Conservation (phyloP, 2,797 vertebrate species). For the Cynodonichthys magdalenae region DNA sequence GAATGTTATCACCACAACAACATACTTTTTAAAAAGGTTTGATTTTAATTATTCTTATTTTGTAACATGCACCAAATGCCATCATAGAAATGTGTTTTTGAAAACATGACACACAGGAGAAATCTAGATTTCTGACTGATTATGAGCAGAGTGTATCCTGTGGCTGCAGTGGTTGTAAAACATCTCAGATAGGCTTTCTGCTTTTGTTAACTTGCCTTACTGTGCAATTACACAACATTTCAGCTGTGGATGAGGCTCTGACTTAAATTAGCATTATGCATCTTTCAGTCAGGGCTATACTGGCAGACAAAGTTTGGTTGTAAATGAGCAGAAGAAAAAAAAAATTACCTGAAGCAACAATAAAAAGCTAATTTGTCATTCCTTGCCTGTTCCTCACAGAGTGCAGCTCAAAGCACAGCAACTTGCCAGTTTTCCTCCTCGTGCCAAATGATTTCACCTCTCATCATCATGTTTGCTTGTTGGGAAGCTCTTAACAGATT, state of each 20-base stretch:
- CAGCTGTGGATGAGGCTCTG: conserved; percentile 34
- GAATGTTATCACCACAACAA: not conserved
- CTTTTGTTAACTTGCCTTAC: conserved; percentile 30
- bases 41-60: not conserved
- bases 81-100: not conserved
- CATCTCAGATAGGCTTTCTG: conserved; percentile 16
- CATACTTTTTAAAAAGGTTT: not conserved
- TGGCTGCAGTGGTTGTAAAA: conserved; percentile 20
- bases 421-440: conserved; percentile 22
- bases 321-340: conserved; percentile 41
- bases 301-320: conserved; percentile 23
- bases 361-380: conserved; percentile 38
- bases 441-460: conserved; percentile 41
- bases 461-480: conserved; percentile 6
- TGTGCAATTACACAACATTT: conserved; percentile 52
- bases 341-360: conserved; percentile 34
- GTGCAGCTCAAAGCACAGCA: conserved; percentile 27
- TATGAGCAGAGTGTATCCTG: not conserved
- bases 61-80: not conserved
- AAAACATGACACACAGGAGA: conserved; percentile 3
- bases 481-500: conserved; percentile 35
- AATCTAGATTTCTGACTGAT: conserved; percentile 1
- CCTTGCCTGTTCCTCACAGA: conserved; percentile 25
- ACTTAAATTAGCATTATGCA: conserved; percentile 52
- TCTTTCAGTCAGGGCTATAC: conserved; percentile 18